phyloP scores from a whole-genome alignment of 2,113 vertebrate genomes.

The Equus quagga region DNA sequence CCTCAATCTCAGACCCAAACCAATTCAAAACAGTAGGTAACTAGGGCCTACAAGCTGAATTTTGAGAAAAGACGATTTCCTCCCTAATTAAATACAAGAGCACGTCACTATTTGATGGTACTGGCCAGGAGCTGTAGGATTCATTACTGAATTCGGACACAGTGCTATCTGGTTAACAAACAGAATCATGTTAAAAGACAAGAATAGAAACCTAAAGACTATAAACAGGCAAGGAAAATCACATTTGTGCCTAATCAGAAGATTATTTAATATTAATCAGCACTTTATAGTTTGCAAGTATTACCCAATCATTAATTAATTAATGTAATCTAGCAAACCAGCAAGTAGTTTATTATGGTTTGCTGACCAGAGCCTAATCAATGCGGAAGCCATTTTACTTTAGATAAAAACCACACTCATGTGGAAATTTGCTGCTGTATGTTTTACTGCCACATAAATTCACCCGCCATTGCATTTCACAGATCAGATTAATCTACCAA shows the following conservation, averaged over 20 bases:
- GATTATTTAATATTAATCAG: slow-evolving; percentile 36
- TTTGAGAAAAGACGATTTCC: neutral
- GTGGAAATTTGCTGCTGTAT: slow-evolving; percentile 58
- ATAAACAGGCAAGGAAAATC: neutral
- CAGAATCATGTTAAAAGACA: neutral
- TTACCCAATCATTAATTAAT: slow-evolving; percentile 55
- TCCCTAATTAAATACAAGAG: neutral
- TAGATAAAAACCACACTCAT: slow-evolving; percentile 48
- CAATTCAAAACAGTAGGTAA: neutral
- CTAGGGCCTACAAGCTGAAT: neutral
- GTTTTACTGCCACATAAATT: slow-evolving; percentile 36
- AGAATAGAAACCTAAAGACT: neutral
- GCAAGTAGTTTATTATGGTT: slow-evolving; percentile 46
- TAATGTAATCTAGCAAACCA: neutral
- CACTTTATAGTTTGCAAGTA: neutral
- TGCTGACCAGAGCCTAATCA: slow-evolving; percentile 57
- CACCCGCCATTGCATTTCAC: neutral
- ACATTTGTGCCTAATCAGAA: slow-evolving; percentile 2
- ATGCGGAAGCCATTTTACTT: slow-evolving; percentile 59
- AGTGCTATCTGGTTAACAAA: slow-evolving; percentile 40
- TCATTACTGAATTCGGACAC: neutral
- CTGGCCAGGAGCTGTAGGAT: neutral
- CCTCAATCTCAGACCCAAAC: neutral
- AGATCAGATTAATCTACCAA: slow-evolving; percentile 59
- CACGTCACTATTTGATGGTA: neutral